Evolutionary conservation across 2,797 vertebrate genomes (phyloP).

Genomic region (Ammospiza maritima): DNA sequence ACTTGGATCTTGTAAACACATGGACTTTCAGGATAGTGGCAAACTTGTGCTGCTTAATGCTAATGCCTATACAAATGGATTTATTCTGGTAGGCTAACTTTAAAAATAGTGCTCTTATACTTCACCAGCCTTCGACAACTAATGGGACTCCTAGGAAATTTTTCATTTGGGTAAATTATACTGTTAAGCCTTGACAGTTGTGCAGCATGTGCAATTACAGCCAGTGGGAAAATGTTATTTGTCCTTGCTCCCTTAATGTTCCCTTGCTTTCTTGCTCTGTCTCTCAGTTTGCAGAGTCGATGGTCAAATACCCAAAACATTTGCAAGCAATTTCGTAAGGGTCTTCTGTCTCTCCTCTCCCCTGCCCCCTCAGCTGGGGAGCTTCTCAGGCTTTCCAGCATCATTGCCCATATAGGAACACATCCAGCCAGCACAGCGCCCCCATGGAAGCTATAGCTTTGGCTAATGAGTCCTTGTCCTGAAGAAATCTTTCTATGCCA

Average conservation of each 20-base stretch:
- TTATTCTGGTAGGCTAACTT: background rate
- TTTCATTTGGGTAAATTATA: background rate
- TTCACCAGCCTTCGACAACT: background rate
- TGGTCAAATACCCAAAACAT: background rate
- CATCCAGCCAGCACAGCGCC: background rate
- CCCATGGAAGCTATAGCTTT: background rate
- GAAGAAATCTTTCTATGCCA: background rate
- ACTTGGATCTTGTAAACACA: background rate
- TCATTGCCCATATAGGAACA: background rate
- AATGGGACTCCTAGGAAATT: background rate
- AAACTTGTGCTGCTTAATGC: background rate
- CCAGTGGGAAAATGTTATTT: background rate
- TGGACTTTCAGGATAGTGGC: background rate
- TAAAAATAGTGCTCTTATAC: background rate
- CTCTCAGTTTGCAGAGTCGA: background rate
- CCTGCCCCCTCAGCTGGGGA: accelerated
- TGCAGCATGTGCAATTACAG: background rate
- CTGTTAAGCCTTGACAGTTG: background rate
- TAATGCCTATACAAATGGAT: background rate
- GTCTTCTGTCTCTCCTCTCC: background rate
- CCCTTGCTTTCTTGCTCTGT: background rate
- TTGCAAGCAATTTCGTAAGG: background rate
- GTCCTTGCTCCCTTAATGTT: background rate
- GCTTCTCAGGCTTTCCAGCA: background rate
- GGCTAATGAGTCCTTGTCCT: background rate